Evolutionary conservation across 2,113 vertebrate species (phyloP), one percentile per base, ranked within the genome.

Genomic region (Plecotus auritus): DNA sequence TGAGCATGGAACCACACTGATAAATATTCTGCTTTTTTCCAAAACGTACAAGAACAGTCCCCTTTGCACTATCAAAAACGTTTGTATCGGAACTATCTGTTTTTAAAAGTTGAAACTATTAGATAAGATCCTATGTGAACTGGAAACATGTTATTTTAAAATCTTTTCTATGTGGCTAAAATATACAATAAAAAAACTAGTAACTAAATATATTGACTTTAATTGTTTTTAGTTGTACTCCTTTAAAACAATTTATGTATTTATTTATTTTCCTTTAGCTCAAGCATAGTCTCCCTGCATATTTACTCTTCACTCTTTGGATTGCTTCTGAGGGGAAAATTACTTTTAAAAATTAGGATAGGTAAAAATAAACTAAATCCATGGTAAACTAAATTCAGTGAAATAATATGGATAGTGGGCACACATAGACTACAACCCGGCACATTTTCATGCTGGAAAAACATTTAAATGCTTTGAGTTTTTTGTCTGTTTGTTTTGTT

Each of bases 261-360:
- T 51, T 17, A 1, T 3, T n/a, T 47, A 59, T 77, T 13, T 70
- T 35, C 77, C 9, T 64, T 35, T 22, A 49, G 51, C 17, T n/a
- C 42, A 95, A 54, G 32, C 67, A 35, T 12, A 30, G 13, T n/a
- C n/a, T 93, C 42, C 45, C 23, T 85, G 9, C 7, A 47, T 95
- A 59, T 86, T 94, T 94, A 95, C 85, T 90, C 77, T 90, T 95
- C 42, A 49, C 23, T 72, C 47, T 83, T 82, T 28, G 23, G 81
- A 86, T 95, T 82, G 82, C 47, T 95, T 88, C 61, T 61, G 61
- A 56, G 18, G 32, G 66, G 17, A 30, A 92, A 82, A 88, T 94
- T 93, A 78, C 77, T 93, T 95, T 93, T 85, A 93, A 90, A 81
- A 80, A 70, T 17, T 14, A 72, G 5, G 70, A 56, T 81, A 73